Evolutionary conservation across 2,888 invertebrate genomes (phyloP).

Genomic region (Flexamia atlantica): DNA sequence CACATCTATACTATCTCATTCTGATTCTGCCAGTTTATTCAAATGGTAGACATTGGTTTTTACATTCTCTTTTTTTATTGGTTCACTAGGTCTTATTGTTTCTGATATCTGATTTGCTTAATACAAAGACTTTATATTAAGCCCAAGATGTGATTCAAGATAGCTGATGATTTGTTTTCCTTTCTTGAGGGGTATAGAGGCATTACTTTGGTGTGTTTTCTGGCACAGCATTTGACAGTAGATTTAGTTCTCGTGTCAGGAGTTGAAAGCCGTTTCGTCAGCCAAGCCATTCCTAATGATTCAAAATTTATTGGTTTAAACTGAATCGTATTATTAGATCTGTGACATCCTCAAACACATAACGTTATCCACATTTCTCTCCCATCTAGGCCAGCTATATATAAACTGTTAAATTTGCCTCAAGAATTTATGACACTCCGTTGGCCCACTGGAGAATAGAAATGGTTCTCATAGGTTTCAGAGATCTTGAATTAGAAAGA

Average conservation of each 20-base stretch:
- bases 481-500: too few relatives aligned
- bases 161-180: conserved; percentile 1
- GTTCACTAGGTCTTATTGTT: too few relatives aligned
- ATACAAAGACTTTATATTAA: not conserved
- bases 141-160: not conserved
- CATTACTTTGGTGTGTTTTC: conserved; percentile 31
- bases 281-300: conserved; percentile 15
- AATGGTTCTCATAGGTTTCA: not conserved
- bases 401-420: conserved; percentile 14
- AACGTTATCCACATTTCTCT: conserved; percentile 37
- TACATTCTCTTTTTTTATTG: too few relatives aligned
- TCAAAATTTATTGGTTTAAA: conserved; percentile 53
- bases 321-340: conserved; percentile 39
- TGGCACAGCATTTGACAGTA: conserved; percentile 34
- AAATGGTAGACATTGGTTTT: too few relatives aligned
- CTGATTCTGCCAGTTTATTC: too few relatives aligned
- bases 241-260: conserved; percentile 45
- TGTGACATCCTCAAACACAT: conserved; percentile 38
- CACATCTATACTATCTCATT: too few relatives aligned
- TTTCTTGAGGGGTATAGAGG: conserved; percentile 3
- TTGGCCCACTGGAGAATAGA: not conserved
- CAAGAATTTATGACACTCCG: not conserved
- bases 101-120: too few relatives aligned
- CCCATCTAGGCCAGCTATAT: conserved; percentile 35
- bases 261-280: conserved; percentile 48